These are phyloP conservation scores for Muntiacus reevesi DNA, from an alignment of 2,113 vertebrate species.

Conservation along the genomic window DNA sequence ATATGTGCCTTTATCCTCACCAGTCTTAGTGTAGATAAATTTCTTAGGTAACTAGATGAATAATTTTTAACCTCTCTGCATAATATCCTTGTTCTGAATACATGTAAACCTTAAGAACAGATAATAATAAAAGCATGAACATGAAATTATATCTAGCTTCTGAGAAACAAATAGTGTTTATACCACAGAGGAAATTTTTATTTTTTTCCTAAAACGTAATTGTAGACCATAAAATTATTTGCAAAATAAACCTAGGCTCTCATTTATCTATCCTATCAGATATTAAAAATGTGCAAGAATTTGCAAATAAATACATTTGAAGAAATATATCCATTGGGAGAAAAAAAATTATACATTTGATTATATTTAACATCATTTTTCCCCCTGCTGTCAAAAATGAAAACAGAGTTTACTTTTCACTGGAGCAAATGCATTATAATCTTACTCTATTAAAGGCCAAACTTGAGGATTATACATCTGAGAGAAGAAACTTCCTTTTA, in stretches of 20 bases:
- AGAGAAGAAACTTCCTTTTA: background rate
- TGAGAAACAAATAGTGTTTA: slow-evolving; percentile 43
- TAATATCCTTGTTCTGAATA: slow-evolving; percentile 12
- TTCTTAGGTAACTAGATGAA: background rate
- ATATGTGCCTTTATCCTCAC: background rate
- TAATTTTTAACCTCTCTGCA: slow-evolving; percentile 32
- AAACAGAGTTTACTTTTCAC: slow-evolving; percentile 41
- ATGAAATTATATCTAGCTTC: slow-evolving; percentile 33
- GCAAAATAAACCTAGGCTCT: slow-evolving; percentile 22
- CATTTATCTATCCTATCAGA: slow-evolving; percentile 51
- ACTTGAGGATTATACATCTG: slow-evolving; percentile 13
- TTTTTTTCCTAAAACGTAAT: slow-evolving; percentile 30
- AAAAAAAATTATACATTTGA: slow-evolving; percentile 23
- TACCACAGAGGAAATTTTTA: background rate
- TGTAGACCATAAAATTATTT: slow-evolving; percentile 38
- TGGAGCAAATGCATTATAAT: slow-evolving; percentile 47
- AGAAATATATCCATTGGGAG: background rate
- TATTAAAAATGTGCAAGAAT: slow-evolving; percentile 38
- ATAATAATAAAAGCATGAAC: slow-evolving; percentile 39
- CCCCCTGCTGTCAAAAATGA: slow-evolving; percentile 3
- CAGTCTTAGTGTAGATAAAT: slow-evolving; percentile 7
- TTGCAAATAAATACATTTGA: background rate
- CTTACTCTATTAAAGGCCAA: slow-evolving; percentile 29
- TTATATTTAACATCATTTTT: slow-evolving; percentile 29
- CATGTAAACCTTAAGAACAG: background rate